Evolutionary conservation across 2,113 vertebrate species (phyloP).

Genomic region (Apodemus speciosus): DNA sequence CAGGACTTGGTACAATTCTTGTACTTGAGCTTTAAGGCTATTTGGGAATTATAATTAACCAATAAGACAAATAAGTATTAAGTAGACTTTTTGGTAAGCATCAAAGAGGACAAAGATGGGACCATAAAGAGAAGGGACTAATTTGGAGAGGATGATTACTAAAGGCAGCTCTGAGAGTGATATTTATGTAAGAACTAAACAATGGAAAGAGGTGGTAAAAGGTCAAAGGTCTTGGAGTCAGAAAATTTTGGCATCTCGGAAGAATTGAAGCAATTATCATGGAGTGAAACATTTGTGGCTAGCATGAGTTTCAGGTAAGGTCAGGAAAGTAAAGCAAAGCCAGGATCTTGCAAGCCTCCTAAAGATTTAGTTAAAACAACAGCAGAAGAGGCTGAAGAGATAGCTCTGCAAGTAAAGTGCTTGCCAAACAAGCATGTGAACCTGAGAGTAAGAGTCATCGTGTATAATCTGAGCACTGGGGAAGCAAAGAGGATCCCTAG

Average conservation of each 20-base stretch:
- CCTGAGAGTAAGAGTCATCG: no score
- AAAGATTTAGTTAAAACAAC: background rate
- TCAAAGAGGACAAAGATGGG: conserved; percentile 5
- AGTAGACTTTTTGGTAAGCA: background rate
- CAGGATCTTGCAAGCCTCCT: background rate
- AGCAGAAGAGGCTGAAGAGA: background rate
- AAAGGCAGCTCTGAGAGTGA: background rate
- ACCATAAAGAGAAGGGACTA: background rate
- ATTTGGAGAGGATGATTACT: background rate
- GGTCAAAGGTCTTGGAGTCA: background rate
- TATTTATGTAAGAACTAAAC: background rate
- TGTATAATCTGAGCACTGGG: no score
- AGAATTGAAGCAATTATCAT: background rate
- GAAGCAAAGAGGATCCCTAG: background rate
- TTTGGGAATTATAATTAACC: background rate
- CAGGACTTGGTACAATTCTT: background rate
- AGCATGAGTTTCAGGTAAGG: background rate
- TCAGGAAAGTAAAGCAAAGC: background rate
- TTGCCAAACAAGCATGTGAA: background rate
- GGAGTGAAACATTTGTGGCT: background rate
- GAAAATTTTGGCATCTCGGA: background rate
- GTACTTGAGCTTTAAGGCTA: conserved; percentile 15
- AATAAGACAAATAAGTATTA: conserved; percentile 23
- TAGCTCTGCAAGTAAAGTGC: background rate
- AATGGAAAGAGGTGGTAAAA: conserved; percentile 3